These are phyloP conservation scores for Nycteola revayana DNA, from an alignment of 2,888 invertebrate species.

Conservation along the genomic window DNA sequence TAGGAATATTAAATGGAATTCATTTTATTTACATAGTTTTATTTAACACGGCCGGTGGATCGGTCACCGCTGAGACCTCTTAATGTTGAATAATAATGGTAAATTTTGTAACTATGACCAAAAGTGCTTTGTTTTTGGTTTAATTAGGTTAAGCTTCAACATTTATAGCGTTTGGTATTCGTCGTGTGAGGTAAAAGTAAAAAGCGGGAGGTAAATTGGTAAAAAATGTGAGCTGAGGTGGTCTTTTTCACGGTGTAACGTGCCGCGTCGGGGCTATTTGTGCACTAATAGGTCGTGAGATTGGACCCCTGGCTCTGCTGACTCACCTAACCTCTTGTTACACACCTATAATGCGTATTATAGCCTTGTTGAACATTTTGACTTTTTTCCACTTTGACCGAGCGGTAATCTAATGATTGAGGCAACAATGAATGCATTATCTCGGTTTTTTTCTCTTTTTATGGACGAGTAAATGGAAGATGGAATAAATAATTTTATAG, in stretches of 20 bases:
- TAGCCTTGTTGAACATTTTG: conserved; percentile 35
- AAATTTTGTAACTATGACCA: too few species aligned
- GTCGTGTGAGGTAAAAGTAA: conserved; percentile 64
- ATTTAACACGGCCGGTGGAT: conserved; percentile 15
- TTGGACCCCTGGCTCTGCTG: conserved; percentile 61
- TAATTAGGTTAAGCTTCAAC: background rate
- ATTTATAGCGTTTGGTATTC: conserved; percentile 19
- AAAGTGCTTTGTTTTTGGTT: background rate
- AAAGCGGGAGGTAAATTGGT: conserved; percentile 48
- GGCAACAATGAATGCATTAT: conserved; percentile 26
- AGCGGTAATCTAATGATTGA: conserved; percentile 34
- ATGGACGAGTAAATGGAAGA: too few species aligned
- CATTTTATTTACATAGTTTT: conserved; percentile 35
- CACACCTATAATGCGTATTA: conserved; percentile 35
- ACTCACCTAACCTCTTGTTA: conserved; percentile 61
- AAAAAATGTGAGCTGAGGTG: conserved; percentile 66
- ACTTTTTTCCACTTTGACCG: conserved; percentile 24
- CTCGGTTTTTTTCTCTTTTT: too few species aligned
- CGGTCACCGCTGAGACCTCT: too few species aligned
- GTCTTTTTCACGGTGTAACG: conserved; percentile 75
- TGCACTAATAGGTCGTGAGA: conserved; percentile 72
- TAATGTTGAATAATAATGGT: too few species aligned
- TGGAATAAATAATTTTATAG: too few species aligned
- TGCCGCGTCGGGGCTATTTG: conserved; percentile 63
- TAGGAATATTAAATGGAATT: conserved; percentile 61